A percentile compares a stretch with the other conserved stretches of the same genome.
These are phyloP conservation scores for Lottia gigantea DNA, from an alignment of 2,888 invertebrate species.

Conservation along the genomic window DNA sequence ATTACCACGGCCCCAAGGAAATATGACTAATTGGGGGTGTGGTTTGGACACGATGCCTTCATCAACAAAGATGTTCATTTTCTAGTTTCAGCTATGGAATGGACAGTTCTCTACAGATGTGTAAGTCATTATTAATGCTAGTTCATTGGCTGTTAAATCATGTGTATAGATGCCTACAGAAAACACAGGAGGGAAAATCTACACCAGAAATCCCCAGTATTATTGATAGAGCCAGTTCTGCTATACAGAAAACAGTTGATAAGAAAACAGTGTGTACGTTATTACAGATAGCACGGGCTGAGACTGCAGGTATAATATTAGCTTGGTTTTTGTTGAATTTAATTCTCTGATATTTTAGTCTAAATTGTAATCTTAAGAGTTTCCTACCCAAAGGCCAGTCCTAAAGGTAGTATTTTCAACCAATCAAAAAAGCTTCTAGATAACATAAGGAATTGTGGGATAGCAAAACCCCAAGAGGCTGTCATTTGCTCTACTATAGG, in stretches of 20 bases:
- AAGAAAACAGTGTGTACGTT: slow-evolving; percentile 62
- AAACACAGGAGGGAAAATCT: slow-evolving; percentile 57
- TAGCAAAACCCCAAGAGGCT: no score
- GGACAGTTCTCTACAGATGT: slow-evolving; percentile 84
- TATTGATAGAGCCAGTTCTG: slow-evolving; percentile 62
- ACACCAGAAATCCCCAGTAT: slow-evolving; percentile 60
- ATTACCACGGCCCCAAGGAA: no score
- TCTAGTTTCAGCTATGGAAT: slow-evolving; percentile 73
- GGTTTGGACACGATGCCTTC: no score
- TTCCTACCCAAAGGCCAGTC: no score
- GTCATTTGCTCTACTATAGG: no score
- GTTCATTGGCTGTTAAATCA: slow-evolving; percentile 68
- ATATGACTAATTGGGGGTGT: no score
- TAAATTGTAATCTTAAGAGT: no score
- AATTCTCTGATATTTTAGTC: no score
- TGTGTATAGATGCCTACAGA: slow-evolving; percentile 61
- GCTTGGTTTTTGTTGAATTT: no score
- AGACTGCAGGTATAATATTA: slow-evolving; percentile 72
- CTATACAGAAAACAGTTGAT: slow-evolving; percentile 60
- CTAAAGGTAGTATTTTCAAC: no score
- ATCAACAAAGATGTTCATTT: neutral
- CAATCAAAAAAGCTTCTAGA: no score
- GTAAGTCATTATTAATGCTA: slow-evolving; percentile 76
- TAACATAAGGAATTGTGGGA: no score
- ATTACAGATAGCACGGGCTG: slow-evolving; percentile 66